A percentile compares a stretch with the other conserved stretches of the same genome.
phyloP scores from a whole-genome alignment of 2,888 invertebrate species.

The Tetragnatha montana region DNA sequence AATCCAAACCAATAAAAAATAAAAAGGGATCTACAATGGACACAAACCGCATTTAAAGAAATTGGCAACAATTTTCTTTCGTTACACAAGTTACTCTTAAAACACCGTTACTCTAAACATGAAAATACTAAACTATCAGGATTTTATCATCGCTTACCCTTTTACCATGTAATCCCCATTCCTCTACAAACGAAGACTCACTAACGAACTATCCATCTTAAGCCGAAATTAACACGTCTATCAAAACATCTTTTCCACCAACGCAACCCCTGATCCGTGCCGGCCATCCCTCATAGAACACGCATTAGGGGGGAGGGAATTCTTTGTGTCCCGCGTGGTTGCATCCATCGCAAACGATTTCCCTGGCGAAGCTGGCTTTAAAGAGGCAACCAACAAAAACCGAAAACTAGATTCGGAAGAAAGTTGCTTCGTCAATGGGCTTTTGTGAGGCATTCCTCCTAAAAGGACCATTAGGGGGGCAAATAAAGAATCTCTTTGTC shows the following conservation, averaged over 20 bases:
- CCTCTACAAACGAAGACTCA: neutral
- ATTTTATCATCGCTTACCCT: neutral
- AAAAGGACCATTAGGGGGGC: slow-evolving; percentile 59
- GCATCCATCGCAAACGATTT: slow-evolving; percentile 4
- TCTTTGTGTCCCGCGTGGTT: slow-evolving; percentile 2
- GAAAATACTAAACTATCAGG: neutral
- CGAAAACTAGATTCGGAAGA: slow-evolving; percentile 22
- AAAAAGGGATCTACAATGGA: too few relatives aligned
- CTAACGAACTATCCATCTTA: neutral
- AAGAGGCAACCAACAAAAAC: slow-evolving; percentile 42
- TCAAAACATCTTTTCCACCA: too few relatives aligned
- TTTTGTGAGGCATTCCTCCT: slow-evolving; percentile 44
- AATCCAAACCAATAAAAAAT: too few relatives aligned
- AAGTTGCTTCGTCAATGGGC: slow-evolving; percentile 17
- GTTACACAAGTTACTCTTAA: too few relatives aligned
- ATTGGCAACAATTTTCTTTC: too few relatives aligned
- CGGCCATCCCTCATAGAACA: neutral
- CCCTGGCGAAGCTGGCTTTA: slow-evolving; percentile 30
- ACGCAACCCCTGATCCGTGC: too few relatives aligned
- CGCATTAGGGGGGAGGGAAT: neutral
- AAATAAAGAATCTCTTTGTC: slow-evolving; percentile 57
- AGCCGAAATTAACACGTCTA: too few relatives aligned
- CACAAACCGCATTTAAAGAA: too few relatives aligned
- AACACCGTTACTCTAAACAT: too few relatives aligned
- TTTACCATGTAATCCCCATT: neutral